phyloP scores from a whole-genome alignment of 2,113 vertebrate species.

The Pygoscelis antarcticus region DNA sequence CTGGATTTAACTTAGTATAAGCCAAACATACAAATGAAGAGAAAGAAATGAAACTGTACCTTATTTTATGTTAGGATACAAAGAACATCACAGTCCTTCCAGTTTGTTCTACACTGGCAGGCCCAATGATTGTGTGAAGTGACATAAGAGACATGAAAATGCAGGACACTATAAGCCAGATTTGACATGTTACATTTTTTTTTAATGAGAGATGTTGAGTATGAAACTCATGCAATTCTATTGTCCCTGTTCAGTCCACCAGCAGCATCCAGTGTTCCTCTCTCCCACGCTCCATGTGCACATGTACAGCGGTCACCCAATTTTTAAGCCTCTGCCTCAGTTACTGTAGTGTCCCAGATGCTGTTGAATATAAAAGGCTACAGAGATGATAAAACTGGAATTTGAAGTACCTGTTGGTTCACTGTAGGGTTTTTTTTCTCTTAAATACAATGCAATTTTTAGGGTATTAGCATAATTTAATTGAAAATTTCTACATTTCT shows the following conservation, averaged over 20 bases:
- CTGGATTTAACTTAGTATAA: neutral
- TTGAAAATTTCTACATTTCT: neutral
- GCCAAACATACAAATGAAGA: neutral
- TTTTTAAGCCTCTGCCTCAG: neutral
- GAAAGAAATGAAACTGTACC: neutral
- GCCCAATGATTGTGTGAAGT: neutral
- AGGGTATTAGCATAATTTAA: neutral
- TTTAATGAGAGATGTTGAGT: neutral
- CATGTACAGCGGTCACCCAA: fast-evolving
- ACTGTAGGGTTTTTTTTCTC: no score
- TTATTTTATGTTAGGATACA: neutral
- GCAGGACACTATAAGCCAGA: neutral
- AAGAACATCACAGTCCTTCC: neutral
- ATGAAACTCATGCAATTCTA: neutral
- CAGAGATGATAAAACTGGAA: neutral
- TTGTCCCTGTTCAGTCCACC: neutral
- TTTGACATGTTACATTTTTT: neutral
- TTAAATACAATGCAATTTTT: neutral
- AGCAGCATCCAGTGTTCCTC: fast-evolving
- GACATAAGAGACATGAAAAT: neutral
- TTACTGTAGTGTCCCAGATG: neutral
- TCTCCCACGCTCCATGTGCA: neutral
- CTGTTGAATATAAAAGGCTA: neutral
- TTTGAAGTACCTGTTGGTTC: neutral
- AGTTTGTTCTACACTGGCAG: neutral